These are phyloP conservation scores for Drosophila sordidula DNA, from an alignment of 2,888 invertebrate genomes.

Conservation along the genomic window DNA sequence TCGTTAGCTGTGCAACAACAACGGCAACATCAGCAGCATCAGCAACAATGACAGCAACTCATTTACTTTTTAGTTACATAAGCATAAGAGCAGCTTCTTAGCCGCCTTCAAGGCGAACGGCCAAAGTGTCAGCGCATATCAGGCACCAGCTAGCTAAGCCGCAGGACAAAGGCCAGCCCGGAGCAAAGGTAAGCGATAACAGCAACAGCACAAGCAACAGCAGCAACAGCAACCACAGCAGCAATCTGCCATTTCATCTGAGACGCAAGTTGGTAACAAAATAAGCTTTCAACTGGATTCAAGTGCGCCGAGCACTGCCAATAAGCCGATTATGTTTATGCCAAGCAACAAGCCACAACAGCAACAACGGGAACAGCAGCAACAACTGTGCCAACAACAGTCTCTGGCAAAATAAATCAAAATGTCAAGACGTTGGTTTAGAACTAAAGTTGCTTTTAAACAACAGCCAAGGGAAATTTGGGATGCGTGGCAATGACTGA, in stretches of 20 bases:
- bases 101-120: constrained; percentile 6
- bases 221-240: constrained; percentile 10
- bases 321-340: constrained; percentile 64
- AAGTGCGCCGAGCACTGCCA: constrained; percentile 37
- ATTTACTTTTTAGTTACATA: constrained; percentile 30
- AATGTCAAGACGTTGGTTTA: constrained; percentile 62
- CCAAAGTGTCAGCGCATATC: constrained; percentile 21
- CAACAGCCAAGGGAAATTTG: constrained; percentile 8
- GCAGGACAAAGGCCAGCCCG: constrained; percentile 31
- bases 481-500: not conserved
- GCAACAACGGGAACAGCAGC: constrained; percentile 19
- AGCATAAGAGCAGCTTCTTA: constrained; percentile 12
- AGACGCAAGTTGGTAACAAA: constrained; percentile 56
- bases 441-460: constrained; percentile 47
- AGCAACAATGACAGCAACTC: constrained; percentile 1
- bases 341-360: constrained; percentile 49
- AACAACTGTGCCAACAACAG: constrained; percentile 23
- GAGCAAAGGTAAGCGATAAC: constrained; percentile 34
- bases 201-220: constrained; percentile 5
- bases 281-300: constrained; percentile 34
- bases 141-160: constrained; percentile 19
- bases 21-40: constrained; percentile 3
- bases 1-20: constrained; percentile 54
- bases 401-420: constrained; percentile 63
- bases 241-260: constrained; percentile 20